phyloP scores from a whole-genome alignment of 2,888 invertebrate genomes.

The Adineta ricciae region DNA sequence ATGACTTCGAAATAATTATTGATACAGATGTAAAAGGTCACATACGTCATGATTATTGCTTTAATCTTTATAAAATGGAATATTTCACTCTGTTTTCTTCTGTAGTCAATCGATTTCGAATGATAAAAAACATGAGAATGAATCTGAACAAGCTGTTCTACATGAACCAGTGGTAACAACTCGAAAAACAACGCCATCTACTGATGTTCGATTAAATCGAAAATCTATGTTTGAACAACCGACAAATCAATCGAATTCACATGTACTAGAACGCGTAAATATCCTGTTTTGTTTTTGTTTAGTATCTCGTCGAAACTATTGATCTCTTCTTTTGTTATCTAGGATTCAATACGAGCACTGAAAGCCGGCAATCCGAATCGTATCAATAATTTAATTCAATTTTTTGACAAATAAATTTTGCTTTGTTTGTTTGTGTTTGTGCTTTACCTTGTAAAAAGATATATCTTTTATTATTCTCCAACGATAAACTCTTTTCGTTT shows the following conservation, averaged over 20 bases:
- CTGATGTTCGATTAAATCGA: background rate
- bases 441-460: background rate
- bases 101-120: background rate
- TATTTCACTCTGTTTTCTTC: no score
- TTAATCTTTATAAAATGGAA: no score
- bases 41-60: background rate
- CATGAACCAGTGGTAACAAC: background rate
- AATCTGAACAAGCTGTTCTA: background rate
- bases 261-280: background rate
- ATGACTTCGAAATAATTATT: no score
- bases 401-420: background rate
- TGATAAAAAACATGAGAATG: background rate
- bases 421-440: background rate
- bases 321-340: background rate
- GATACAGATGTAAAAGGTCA: background rate
- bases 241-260: background rate
- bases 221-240: conserved; percentile 11
- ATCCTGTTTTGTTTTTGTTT: background rate
- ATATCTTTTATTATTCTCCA: background rate
- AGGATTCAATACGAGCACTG: conserved; percentile 10
- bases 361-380: background rate
- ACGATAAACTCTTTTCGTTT: background rate
- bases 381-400: conserved; percentile 8
- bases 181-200: background rate
- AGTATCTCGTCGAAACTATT: no score